Percentiles rank a stretch among this genome's conserved stretches.
These are phyloP conservation scores for Drosophila aff. DNA, from an alignment of 1,140 invertebrate species.

Conservation along the genomic window DNA sequence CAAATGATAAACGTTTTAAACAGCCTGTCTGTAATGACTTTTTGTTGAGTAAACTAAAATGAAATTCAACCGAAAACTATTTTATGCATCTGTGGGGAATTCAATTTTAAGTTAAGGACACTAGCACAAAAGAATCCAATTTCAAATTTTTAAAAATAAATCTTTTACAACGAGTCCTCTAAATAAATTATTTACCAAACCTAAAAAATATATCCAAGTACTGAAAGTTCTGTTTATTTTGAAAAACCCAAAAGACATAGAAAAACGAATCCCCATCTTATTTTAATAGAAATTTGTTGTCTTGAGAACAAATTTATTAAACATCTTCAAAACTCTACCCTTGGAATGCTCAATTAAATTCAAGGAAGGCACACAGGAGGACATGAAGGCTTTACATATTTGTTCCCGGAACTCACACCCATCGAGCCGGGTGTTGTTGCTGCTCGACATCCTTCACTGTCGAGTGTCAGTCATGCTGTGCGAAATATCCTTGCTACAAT, in stretches of 20 bases:
- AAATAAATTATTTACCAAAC: neutral
- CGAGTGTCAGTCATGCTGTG: slow-evolving; percentile 52
- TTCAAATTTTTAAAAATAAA: neutral
- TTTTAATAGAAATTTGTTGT: neutral
- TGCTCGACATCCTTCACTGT: slow-evolving; percentile 43
- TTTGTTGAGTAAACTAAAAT: neutral
- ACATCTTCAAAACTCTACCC: neutral
- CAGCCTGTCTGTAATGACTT: neutral
- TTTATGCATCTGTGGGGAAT: neutral
- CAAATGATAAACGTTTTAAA: slow-evolving; percentile 42
- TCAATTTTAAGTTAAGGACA: neutral
- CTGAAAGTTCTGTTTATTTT: neutral
- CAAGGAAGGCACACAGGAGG: neutral
- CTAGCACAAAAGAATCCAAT: neutral
- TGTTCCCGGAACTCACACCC: slow-evolving; percentile 40
- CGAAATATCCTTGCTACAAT: slow-evolving; percentile 42
- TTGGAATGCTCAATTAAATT: slow-evolving; percentile 1
- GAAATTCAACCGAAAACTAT: neutral
- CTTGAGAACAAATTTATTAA: neutral
- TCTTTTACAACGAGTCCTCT: no score
- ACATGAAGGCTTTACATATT: slow-evolving; percentile 9
- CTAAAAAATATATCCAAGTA: neutral
- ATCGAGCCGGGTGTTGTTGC: neutral
- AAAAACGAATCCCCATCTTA: neutral
- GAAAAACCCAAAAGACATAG: neutral